Conservation (phyloP, 1,140 invertebrate species). For the Agraylea sexmaculata region DNA sequence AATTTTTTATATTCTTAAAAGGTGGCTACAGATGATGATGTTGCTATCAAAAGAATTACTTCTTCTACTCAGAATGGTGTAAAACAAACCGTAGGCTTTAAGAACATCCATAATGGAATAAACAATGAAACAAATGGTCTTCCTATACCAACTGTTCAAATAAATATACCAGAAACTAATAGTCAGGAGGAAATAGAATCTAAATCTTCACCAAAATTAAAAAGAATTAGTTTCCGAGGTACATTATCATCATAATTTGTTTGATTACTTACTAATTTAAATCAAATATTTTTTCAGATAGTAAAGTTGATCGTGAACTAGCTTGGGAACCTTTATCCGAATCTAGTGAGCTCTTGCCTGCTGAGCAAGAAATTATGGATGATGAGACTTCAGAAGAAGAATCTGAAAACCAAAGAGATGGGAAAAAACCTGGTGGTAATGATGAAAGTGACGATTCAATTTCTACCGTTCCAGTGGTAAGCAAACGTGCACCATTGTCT, state of each 20-base stretch:
- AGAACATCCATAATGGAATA: constrained; percentile 10
- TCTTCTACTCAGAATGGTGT: constrained; percentile 19
- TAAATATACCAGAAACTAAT: constrained; percentile 10
- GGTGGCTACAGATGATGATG: constrained; percentile 30
- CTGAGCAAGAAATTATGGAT: constrained; percentile 40
- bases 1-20: constrained; percentile 15
- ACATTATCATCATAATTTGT: constrained; percentile 2
- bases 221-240: constrained; percentile 28
- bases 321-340: constrained; percentile 39
- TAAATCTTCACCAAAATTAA: constrained; percentile 15
- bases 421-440: constrained; percentile 17
- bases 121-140: background rate
- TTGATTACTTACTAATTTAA: background rate
- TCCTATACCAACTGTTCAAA: constrained; percentile 10
- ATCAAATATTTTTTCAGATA: constrained; percentile 24
- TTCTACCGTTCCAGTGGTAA: constrained; percentile 25
- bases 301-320: constrained; percentile 33
- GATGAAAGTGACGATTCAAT: constrained; percentile 27
- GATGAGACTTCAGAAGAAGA: constrained; percentile 38
- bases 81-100: constrained; percentile 13
- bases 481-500: constrained; percentile 29
- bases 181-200: constrained; percentile 12
- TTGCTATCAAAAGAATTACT: constrained; percentile 19
- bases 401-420: constrained; percentile 28
- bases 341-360: constrained; percentile 37